These are phyloP conservation scores for Typhlichthys subterraneus DNA, from an alignment of 2,797 vertebrate species.

Conservation along the genomic window DNA sequence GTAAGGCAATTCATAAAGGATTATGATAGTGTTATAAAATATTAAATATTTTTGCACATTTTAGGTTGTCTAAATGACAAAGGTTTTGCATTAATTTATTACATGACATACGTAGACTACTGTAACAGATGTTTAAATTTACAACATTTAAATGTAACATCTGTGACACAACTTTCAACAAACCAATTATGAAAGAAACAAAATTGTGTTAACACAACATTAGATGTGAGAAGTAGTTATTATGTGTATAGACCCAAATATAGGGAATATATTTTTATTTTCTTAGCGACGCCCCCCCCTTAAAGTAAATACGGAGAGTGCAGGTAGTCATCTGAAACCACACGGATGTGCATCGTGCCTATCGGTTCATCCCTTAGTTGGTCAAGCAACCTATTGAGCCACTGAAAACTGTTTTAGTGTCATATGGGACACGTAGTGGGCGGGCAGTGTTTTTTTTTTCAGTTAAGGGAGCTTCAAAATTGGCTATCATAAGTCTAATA, in stretches of 20 bases:
- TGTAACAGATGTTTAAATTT: no score
- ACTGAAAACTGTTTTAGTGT: neutral
- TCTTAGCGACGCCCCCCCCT: conserved; percentile 1
- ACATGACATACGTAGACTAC: no score
- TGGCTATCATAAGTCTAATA: conserved; percentile 15
- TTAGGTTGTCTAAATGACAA: no score
- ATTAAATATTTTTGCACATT: no score
- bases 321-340: conserved; percentile 5
- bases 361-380: neutral
- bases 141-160: no score
- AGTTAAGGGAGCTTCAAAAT: conserved; percentile 40
- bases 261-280: neutral
- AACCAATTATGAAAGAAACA: no score
- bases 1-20: no score
- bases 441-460: conserved; percentile 26
- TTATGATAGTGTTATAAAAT: no score
- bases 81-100: no score
- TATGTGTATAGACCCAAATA: neutral
- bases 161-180: no score
- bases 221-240: no score
- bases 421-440: conserved; percentile 34
- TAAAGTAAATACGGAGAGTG: conserved; percentile 6
- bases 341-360: neutral
- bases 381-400: conserved; percentile 5
- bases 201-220: no score